Evolutionary conservation across 2,888 invertebrate genomes (phyloP), one percentile per base, ranked within the genome.

Genomic region (Podotricha telesiphe): DNA sequence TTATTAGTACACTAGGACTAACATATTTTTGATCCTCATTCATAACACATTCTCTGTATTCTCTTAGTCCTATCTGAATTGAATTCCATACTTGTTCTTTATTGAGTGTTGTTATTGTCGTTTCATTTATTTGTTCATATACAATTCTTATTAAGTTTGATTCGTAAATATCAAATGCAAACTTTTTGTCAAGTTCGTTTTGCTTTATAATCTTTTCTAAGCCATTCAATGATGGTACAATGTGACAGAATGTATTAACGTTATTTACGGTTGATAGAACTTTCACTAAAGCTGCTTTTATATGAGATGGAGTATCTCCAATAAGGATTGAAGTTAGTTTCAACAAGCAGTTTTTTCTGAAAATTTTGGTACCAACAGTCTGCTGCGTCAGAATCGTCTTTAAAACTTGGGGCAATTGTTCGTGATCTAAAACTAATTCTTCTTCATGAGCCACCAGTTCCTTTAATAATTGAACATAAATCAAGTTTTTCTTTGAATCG

Each of bases 361-460:
- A 90, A 45, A 85, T 68, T 76, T 85, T 93, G 50, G 74, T 86
- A 0, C 91, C 93, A 28, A 93, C 83, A 6, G 92, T 89, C 75
- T 94, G 93, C 6, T 94, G 91, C 0, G 94, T 94, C 0, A 96
- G 75, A 66, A 95, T 85, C 13, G 94, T 95, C 74, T 94, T 95
- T 1, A 96, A 80, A 20, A 95, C 88, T 48, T 96, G 86, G 0
- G 94, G 89, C 19, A 96, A 84, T 80, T 96, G 96, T 72, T 96
- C 94, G 47, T 94, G 86, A 77, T 97, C 96, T 72, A 96, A 82
- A 37, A 93, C 74, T 50, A 97, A 88, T 80, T 96, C 96, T 66
- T 94, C 87, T 70, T 87, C 87, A 53, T 94, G 93, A 5, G 79
- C 74, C n/a, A 85, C 69, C 0, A 95, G 72, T 76, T 94, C 90